Conservation (phyloP, 2,113 vertebrate genomes). For the Neomonachus schauinslandi region DNA sequence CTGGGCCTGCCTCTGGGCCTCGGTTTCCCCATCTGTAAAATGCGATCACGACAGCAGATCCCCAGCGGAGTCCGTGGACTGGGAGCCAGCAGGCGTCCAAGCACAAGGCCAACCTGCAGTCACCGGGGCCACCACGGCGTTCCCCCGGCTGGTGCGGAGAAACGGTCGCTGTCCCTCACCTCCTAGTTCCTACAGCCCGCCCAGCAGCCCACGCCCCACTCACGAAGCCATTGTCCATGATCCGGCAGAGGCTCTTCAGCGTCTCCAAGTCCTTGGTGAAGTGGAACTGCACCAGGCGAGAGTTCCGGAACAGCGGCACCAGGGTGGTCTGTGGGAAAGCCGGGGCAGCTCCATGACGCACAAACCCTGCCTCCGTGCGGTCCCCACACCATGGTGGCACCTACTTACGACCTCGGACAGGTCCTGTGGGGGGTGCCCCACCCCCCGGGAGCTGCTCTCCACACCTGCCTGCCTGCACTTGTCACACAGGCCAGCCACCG, state of each 20-base stretch:
- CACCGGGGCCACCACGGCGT: fast-evolving
- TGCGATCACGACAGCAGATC: not conserved
- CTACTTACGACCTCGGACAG: fast-evolving
- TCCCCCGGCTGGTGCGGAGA: fast-evolving
- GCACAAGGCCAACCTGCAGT: fast-evolving
- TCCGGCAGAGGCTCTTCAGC: conserved; percentile 93
- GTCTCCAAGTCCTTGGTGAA: conserved; percentile 97
- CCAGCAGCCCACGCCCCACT: conserved; percentile 53
- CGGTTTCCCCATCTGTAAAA: not conserved
- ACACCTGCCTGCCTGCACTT: not conserved
- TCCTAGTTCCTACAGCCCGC: fast-evolving
- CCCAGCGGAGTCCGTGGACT: fast-evolving
- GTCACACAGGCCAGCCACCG: fast-evolving
- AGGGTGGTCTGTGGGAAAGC: conserved; percentile 89
- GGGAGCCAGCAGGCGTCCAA: fast-evolving
- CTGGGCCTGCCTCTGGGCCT: not conserved
- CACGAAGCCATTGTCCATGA: conserved; percentile 96
- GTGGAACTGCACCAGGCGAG: conserved; percentile 95
- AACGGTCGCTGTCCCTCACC: fast-evolving
- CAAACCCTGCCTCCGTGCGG: fast-evolving
- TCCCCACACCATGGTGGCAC: fast-evolving
- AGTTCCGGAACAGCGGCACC: conserved; percentile 95
- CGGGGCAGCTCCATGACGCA: not conserved
- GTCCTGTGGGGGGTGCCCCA: fast-evolving
- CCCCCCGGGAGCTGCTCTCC: too few relatives aligned